Conservation (phyloP, 2,888 invertebrate species). For the Limenitis camilla region DNA sequence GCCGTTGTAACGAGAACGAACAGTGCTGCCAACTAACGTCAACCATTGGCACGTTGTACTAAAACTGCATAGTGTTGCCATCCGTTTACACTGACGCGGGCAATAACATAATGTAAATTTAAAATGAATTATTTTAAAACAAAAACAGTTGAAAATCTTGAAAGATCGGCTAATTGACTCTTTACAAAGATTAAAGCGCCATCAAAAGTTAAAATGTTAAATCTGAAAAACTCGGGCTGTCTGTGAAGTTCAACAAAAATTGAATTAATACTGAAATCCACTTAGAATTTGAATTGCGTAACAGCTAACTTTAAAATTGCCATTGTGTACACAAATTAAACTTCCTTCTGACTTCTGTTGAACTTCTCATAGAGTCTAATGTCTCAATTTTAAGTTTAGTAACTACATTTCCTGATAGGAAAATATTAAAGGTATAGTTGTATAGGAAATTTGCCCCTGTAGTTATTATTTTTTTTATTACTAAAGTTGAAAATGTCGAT, state of each 20-base stretch:
- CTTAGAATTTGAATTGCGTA: conserved; percentile 55
- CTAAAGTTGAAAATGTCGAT: too few relatives aligned
- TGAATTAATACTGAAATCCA: conserved; percentile 59
- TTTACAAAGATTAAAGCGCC: conserved; percentile 36
- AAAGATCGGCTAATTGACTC: conserved; percentile 20
- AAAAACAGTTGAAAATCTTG: neutral
- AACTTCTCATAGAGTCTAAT: conserved; percentile 38
- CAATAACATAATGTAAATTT: too few relatives aligned
- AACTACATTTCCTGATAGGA: too few relatives aligned
- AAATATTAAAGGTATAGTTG: too few relatives aligned
- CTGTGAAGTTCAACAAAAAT: conserved; percentile 55
- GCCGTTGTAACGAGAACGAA: too few relatives aligned
- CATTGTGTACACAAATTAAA: conserved; percentile 58
- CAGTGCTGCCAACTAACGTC: too few relatives aligned
- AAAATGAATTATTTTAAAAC: too few relatives aligned
- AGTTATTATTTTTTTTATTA: too few relatives aligned
- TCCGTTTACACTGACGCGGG: too few relatives aligned
- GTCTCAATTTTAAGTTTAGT: conserved; percentile 30
- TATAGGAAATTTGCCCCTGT: too few relatives aligned
- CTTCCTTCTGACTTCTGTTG: conserved; percentile 35
- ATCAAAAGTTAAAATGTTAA: conserved; percentile 38
- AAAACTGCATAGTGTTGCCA: too few relatives aligned
- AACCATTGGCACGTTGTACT: too few relatives aligned
- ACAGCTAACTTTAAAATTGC: conserved; percentile 55
- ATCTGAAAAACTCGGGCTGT: conserved; percentile 43